A percentile compares a stretch with the other conserved stretches of the same genome.
Conservation (phyloP, 2,888 invertebrate species). For the Ochropacha duplaris region DNA sequence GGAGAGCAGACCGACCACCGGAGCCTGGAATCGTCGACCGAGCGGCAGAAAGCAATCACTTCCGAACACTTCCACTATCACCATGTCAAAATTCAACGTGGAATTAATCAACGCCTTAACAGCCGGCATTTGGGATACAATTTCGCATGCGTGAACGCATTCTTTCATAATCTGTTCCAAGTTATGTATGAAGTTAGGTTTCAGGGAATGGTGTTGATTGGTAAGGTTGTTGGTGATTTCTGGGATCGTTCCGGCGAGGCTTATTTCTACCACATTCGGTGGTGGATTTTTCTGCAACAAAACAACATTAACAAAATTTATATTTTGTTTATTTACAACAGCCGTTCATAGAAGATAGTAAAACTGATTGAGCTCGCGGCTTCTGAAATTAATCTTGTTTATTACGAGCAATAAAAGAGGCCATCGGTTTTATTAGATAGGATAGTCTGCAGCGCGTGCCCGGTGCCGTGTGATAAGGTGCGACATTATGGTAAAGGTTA, state of each 20-base stretch:
- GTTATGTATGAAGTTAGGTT: slow-evolving; percentile 66
- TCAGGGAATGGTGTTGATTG: slow-evolving; percentile 52
- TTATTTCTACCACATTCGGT: slow-evolving; percentile 71
- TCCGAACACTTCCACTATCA: slow-evolving; percentile 80
- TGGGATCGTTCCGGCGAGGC: slow-evolving; percentile 73
- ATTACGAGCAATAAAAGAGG: slow-evolving; percentile 1
- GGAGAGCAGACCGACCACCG: slow-evolving; percentile 78
- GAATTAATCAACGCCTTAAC: slow-evolving; percentile 66
- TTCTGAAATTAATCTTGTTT: not conserved
- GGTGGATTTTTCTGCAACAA: slow-evolving; percentile 70
- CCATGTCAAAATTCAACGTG: slow-evolving; percentile 60
- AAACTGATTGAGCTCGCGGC: not conserved
- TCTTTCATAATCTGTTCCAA: slow-evolving; percentile 74
- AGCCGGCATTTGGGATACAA: slow-evolving; percentile 63
- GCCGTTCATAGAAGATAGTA: not conserved
- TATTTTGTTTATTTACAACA: not conserved
- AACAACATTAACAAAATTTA: not conserved
- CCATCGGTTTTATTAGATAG: not conserved
- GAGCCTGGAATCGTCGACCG: slow-evolving; percentile 77
- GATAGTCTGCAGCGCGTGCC: slow-evolving; percentile 27
- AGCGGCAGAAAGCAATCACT: slow-evolving; percentile 83
- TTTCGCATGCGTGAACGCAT: slow-evolving; percentile 72
- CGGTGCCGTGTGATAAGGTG: slow-evolving; percentile 30
- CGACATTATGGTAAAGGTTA: slow-evolving; percentile 24
- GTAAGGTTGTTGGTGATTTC: slow-evolving; percentile 74